Base-by-base conservation (phyloP, 1,140 invertebrate genomes). In the Drosophila kanapiae region DNA sequence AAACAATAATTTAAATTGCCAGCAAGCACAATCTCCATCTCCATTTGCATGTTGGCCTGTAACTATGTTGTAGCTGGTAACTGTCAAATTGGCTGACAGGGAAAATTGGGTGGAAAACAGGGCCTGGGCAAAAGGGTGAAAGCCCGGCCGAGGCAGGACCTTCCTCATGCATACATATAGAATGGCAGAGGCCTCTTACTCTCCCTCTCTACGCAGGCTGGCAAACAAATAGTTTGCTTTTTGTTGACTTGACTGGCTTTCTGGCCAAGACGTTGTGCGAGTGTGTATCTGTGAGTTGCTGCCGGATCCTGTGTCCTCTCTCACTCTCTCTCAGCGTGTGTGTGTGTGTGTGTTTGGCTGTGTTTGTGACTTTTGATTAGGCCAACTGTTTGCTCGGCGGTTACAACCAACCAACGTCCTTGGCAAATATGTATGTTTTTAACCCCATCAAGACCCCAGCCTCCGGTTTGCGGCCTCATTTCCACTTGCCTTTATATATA, bases 311-410 rank as follows among this genome's bases (percentile, higher is more conserved):
- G 53, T 38, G 4, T 14, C 16, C 16, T 35, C 23, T 23, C 23
- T 23, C 3, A 3, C 23, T 23, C 23, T 23, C 23, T 23, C n/a
- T n/a, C n/a, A n/a, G n/a, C n/a, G 4, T 45, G 35, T 40, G 29
- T 43, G 29, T 57, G 4, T 40, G n/a, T 62, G 54, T 57, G 40
- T 69, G 61, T 62, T 13, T 62, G 42, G 56, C 42, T 78, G 59
- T 80, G 78, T 83, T 82, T 88, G 80, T 88, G 84, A 83, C 83
- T 87, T 87, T 87, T 87, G 83, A 87, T 87, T 88, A 84, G 76
- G 77, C 84, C 68, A 61, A 64, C 81, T 87, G 83, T 88, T 87
- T 87, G 83, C 80, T 76, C 58, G 83, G 80, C 63, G 84, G 84
- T 87, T 78, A 76, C 74, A 37, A 29, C 60, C 71, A 57, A 42